A percentile compares a stretch with the other conserved stretches of the same genome.
These are phyloP conservation scores for Phortica magna DNA, from an alignment of 2,888 invertebrate genomes.

Conservation along the genomic window DNA sequence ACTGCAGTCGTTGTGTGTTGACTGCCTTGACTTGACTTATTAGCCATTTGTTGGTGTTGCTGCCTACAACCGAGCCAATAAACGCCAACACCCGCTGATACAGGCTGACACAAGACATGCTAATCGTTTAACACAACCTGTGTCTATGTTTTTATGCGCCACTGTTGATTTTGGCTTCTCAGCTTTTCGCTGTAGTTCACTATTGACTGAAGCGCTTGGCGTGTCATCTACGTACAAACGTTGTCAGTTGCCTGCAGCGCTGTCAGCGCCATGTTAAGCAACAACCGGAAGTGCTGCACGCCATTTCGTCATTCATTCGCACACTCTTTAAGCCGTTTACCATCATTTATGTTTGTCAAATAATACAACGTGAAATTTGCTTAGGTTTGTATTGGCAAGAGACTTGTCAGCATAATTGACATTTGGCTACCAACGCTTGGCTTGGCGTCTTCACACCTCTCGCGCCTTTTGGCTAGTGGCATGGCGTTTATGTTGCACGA, in stretches of 20 bases:
- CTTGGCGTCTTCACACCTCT: neutral
- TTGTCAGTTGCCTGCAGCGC: neutral
- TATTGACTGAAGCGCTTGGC: conserved; percentile 18
- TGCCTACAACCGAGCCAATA: neutral
- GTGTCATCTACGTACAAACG: neutral
- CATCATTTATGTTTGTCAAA: conserved; percentile 27
- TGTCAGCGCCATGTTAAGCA: conserved; percentile 18
- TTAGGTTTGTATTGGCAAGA: conserved; percentile 11
- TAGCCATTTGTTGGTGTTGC: conserved; percentile 15
- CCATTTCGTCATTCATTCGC: conserved; percentile 12
- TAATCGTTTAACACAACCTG: neutral
- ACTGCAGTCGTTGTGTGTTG: conserved; percentile 52
- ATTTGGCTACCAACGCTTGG: conserved; percentile 17
- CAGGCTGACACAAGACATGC: neutral
- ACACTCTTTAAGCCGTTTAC: neutral
- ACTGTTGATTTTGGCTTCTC: neutral
- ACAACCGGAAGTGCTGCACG: conserved; percentile 18
- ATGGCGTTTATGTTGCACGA: too few species aligned
- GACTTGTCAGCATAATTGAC: conserved; percentile 7
- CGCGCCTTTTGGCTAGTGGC: too few species aligned
- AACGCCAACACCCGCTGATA: neutral
- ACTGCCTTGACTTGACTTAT: conserved; percentile 24
- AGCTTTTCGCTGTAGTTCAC: neutral
- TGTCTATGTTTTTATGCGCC: neutral
- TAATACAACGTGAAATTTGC: conserved; percentile 21